These are phyloP conservation scores for Philopotamus ludificatus DNA, from an alignment of 1,140 invertebrate species.

Conservation along the genomic window DNA sequence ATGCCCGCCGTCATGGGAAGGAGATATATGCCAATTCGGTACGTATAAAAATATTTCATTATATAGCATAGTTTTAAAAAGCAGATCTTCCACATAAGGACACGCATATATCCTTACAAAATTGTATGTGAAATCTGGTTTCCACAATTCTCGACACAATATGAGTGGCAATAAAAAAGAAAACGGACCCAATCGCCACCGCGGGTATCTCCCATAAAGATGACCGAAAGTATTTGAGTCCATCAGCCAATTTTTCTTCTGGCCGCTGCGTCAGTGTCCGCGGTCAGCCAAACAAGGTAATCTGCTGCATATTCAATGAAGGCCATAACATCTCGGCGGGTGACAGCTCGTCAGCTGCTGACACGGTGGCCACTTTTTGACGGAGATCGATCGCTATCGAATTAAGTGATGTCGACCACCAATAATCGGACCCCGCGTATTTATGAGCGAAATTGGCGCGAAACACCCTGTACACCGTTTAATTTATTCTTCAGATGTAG, in stretches of 20 bases:
- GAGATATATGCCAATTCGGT: conserved; percentile 74
- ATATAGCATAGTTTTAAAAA: no score
- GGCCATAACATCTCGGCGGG: not conserved
- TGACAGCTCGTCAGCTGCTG: not conserved
- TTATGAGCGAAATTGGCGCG: no score
- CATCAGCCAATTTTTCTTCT: not conserved
- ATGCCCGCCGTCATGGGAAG: conserved; percentile 80
- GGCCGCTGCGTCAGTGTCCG: not conserved
- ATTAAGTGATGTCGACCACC: not conserved
- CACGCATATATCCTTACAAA: no score
- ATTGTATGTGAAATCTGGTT: no score
- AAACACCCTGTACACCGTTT: not conserved
- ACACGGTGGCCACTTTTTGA: not conserved
- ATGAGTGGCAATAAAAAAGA: no score
- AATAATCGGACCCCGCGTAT: not conserved
- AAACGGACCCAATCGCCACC: no score
- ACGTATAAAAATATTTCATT: conserved; percentile 46
- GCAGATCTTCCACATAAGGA: no score
- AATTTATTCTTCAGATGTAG: conserved; percentile 57
- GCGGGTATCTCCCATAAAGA: no score
- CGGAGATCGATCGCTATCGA: not conserved
- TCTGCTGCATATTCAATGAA: not conserved
- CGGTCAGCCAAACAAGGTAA: not conserved
- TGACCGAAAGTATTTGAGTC: not conserved
- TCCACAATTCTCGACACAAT: no score